Percentiles rank a stretch among this genome's conserved stretches.
phyloP scores from a whole-genome alignment of 2,888 invertebrate genomes.

The Andrena bicolor region DNA sequence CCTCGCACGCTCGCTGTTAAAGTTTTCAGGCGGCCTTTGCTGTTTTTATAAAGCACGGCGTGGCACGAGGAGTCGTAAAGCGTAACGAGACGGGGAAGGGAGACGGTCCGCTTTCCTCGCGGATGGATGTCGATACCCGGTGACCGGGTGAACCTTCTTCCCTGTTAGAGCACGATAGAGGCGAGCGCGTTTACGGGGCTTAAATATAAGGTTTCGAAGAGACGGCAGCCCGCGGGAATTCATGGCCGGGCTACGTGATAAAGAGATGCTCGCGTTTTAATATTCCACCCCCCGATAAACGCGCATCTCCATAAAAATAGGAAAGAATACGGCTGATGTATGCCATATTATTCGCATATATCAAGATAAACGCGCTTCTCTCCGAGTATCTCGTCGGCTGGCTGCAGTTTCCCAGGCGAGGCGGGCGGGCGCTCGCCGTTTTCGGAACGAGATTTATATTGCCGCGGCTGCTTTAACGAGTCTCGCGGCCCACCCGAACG shows the following conservation, averaged over 20 bases:
- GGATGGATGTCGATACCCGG: not conserved
- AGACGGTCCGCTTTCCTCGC: not conserved
- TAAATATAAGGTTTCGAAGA: conserved; percentile 40
- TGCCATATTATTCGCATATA: conserved; percentile 65
- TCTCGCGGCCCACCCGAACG: conserved; percentile 19
- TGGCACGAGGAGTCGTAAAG: not conserved
- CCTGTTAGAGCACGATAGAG: not conserved
- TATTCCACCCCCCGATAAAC: conserved; percentile 53
- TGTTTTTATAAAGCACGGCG: not conserved
- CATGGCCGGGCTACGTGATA: conserved; percentile 40
- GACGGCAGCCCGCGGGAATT: conserved; percentile 7
- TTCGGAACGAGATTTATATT: conserved; percentile 56
- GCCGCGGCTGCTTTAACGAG: conserved; percentile 49
- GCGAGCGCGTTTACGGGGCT: not conserved
- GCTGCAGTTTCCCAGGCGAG: conserved; percentile 37
- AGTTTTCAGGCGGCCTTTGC: not conserved
- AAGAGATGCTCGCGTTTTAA: conserved; percentile 55
- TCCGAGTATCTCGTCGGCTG: conserved; percentile 27
- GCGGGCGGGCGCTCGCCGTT: conserved; percentile 39
- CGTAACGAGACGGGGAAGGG: conserved; percentile 11
- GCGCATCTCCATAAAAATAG: conserved; percentile 64
- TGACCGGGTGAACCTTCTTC: conserved; percentile 7
- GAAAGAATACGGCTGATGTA: conserved; percentile 60
- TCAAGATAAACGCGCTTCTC: conserved; percentile 55
- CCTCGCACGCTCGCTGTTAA: not conserved